phyloP scores from a whole-genome alignment of 2,888 invertebrate genomes.

The Pterostichus niger region DNA sequence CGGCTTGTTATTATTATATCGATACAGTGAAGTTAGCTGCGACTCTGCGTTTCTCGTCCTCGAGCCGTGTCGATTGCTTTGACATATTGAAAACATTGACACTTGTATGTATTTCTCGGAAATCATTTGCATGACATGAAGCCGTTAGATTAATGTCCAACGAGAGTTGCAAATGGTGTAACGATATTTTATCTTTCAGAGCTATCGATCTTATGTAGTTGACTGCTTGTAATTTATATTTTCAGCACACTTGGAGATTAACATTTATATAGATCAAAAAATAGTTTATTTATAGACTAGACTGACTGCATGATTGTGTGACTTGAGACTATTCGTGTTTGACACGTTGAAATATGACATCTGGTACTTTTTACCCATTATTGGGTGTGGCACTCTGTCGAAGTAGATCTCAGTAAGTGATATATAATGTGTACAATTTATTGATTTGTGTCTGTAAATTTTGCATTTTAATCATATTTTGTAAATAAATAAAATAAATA shows the following conservation, averaged over 20 bases:
- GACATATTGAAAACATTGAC: conserved; percentile 42
- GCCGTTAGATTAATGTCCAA: conserved; percentile 39
- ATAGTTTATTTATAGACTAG: too few species aligned
- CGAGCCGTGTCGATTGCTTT: not conserved
- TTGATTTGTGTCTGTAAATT: too few species aligned
- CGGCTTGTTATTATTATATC: not conserved
- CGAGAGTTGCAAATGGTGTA: not conserved
- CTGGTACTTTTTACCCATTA: too few species aligned
- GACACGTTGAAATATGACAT: too few species aligned
- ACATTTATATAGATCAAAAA: not conserved
- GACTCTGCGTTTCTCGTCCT: not conserved
- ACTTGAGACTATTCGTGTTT: too few species aligned
- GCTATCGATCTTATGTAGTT: not conserved
- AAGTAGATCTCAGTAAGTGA: too few species aligned
- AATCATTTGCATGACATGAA: conserved; percentile 33
- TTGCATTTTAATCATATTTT: too few species aligned
- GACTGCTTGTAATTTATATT: not conserved
- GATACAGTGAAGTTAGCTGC: not conserved
- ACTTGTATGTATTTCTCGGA: conserved; percentile 36
- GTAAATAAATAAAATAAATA: too few species aligned
- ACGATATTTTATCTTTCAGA: conserved; percentile 20
- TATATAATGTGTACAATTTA: too few species aligned
- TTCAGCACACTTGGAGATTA: not conserved
- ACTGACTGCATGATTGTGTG: too few species aligned
- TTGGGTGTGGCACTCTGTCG: too few species aligned